A percentile compares a stretch with the other conserved stretches of the same genome.
Evolutionary conservation across 2,113 vertebrate genomes (phyloP).

Genomic region (Nannospalax galili): DNA sequence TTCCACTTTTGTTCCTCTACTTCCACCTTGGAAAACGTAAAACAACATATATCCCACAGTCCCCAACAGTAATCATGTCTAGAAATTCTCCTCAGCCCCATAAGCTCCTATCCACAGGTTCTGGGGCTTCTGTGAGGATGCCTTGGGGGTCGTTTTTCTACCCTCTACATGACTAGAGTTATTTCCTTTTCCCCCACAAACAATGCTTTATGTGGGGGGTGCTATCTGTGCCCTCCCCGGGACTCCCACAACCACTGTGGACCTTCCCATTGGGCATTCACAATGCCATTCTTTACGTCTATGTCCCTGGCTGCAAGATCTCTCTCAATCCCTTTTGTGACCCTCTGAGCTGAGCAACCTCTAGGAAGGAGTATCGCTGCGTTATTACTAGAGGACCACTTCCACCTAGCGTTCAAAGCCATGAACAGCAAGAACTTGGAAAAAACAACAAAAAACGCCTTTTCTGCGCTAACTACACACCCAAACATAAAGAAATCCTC

Average conservation of each 20-base stretch:
- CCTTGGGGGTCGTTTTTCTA: not conserved
- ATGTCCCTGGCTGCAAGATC: not conserved
- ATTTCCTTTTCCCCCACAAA: not conserved
- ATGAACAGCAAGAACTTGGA: conserved; percentile 13
- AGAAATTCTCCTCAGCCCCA: no score
- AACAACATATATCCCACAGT: not conserved
- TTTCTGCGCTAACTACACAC: not conserved
- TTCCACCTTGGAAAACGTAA: not conserved
- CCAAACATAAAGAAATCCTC: not conserved
- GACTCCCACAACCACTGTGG: not conserved
- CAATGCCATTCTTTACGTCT: no score
- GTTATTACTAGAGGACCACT: conserved; percentile 2
- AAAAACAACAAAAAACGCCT: not conserved
- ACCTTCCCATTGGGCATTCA: not conserved
- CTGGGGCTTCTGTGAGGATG: not conserved
- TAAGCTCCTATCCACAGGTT: not conserved
- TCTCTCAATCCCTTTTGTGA: not conserved
- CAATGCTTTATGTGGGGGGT: not conserved
- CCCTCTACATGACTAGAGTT: not conserved
- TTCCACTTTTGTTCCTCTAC: not conserved
- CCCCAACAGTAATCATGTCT: not conserved
- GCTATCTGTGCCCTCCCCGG: no score
- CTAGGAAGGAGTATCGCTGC: not conserved
- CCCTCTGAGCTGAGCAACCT: not conserved
- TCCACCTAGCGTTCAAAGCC: conserved; percentile 59